phyloP scores from a whole-genome alignment of 2,888 invertebrate species.

The Ceraclea dissimilis region DNA sequence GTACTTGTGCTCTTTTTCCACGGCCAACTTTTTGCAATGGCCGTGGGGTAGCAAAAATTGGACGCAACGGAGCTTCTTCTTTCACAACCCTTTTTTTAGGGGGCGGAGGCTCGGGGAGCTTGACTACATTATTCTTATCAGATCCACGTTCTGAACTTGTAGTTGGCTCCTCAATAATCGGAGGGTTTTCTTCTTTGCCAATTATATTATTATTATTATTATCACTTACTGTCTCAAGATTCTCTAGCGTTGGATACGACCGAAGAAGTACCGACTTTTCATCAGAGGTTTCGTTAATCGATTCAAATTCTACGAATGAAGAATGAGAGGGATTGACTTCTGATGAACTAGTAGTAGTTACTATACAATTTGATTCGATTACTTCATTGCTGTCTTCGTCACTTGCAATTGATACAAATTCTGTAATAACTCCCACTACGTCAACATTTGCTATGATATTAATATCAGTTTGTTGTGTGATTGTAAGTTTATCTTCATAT shows the following conservation, averaged over 20 bases:
- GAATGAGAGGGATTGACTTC: neutral
- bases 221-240: neutral
- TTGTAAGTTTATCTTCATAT: no score
- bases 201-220: neutral
- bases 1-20: constrained; percentile 40
- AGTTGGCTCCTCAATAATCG: constrained; percentile 4
- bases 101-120: neutral
- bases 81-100: constrained; percentile 37
- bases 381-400: neutral
- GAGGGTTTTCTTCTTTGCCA: constrained; percentile 5
- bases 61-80: constrained; percentile 48
- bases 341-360: neutral
- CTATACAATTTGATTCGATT: neutral
- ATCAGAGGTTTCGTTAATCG: neutral
- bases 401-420: neutral
- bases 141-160: neutral
- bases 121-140: neutral
- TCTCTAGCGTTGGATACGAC: neutral
- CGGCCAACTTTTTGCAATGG: constrained; percentile 50
- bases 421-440: neutral
- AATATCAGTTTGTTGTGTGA: no score
- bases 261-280: constrained; percentile 4
- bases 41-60: constrained; percentile 54
- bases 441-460: no score
- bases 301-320: neutral